Base-by-base conservation (phyloP, 2,797 vertebrate genomes). In the Arctocebus calabarensis region DNA sequence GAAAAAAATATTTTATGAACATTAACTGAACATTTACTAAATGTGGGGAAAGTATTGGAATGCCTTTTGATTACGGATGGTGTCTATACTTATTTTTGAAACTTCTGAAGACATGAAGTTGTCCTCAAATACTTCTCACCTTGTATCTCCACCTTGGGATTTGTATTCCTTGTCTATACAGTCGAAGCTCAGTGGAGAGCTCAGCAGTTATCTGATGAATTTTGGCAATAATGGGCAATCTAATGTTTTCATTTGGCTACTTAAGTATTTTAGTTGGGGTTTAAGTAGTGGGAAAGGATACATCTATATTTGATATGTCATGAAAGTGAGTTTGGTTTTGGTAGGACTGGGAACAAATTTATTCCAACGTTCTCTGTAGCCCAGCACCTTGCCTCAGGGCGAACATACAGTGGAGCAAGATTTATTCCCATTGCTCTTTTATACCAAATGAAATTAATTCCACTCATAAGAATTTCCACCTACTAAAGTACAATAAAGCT, bases 1-100 rank as follows among this genome's bases (percentile, higher is more conserved):
- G 13, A 40, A 92, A 92, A 92, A 23, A 37, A 87, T 75, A 20
- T 82, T 83, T 87, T 45, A 64, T 22, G 79, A 90, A 64, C 32
- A 32, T 27, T 34, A 57, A 22, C 11, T 40, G 7, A 81, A 48
- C 7, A 32, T 32, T 85, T 89, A 25, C 43, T 81, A 4, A 61
- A 34, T 86, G 32, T 34, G 48, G 12, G 34, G 83, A 34, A 71
- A 77, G 32, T 37, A 20, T 45, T 77, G 17, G 34, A 66, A 43
- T 59, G n/a, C 11, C 14, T 22, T 71, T 87, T 81, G 25, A 34
- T 92, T 40, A 68, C n/a, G 52, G 29, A 22, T 64, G 29, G 27
- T n/a, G 32, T 88, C 86, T 59, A 9, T 37, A 68, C 70, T 95
- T 68, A 34, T 77, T 90, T 93, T 83, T 70, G 12, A 86, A 94